Conservation (phyloP, 2,888 invertebrate genomes). For the Auanema sp. region DNA sequence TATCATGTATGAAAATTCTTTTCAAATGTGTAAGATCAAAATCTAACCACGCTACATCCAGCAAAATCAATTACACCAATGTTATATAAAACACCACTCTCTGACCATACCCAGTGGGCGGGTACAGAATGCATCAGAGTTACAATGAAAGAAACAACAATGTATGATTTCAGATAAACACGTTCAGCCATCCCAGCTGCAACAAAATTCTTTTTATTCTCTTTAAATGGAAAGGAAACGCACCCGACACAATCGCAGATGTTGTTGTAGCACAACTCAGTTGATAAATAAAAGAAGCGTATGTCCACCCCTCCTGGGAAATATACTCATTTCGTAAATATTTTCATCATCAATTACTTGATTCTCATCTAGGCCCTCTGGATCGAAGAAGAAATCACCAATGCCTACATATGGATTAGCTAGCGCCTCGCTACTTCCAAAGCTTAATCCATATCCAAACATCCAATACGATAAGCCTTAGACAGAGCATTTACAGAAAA, state of each 20-base stretch:
- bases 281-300: constrained; percentile 53
- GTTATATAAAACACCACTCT: constrained; percentile 37
- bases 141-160: constrained; percentile 33
- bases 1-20: too few species aligned
- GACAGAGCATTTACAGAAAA: neutral
- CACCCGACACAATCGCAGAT: constrained; percentile 55
- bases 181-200: constrained; percentile 57
- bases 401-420: constrained; percentile 47
- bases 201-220: constrained; percentile 16
- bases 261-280: constrained; percentile 57
- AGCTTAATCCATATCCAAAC: constrained; percentile 88
- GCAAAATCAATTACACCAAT: constrained; percentile 50
- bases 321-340: neutral
- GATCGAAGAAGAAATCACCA: constrained; percentile 53
- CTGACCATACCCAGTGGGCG: constrained; percentile 55
- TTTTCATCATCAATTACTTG: constrained; percentile 7
- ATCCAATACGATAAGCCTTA: constrained; percentile 83
- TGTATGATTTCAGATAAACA: constrained; percentile 52
- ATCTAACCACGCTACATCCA: constrained; percentile 43
- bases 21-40: neutral
- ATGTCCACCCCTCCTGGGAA: constrained; percentile 44
- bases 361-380: constrained; percentile 25
- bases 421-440: constrained; percentile 69
- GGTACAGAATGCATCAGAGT: constrained; percentile 44
- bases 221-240: constrained; percentile 1